Evolutionary conservation across 2,113 vertebrate species (phyloP).

Genomic region (Pterophyllum scalare): DNA sequence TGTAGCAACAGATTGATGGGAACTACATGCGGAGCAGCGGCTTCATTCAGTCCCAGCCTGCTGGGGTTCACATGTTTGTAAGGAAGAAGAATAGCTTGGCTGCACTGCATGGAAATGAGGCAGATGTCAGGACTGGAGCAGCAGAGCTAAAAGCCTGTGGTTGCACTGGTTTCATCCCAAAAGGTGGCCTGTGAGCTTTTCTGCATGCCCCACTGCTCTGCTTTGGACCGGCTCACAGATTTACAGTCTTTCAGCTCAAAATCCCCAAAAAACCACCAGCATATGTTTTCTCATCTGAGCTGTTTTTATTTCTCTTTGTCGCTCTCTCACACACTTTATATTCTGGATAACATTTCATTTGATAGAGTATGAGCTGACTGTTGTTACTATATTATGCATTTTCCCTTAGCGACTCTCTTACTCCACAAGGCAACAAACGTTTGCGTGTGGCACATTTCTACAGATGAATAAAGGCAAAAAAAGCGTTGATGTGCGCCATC

Average conservation of each 20-base stretch:
- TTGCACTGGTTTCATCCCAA: slow-evolving; percentile 7
- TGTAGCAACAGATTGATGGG: neutral
- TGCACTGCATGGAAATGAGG: neutral
- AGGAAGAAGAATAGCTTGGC: neutral
- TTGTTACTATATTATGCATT: neutral
- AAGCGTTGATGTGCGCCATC: too few relatives aligned
- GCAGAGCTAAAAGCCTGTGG: slow-evolving; percentile 18
- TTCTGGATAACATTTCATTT: neutral
- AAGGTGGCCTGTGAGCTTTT: slow-evolving; percentile 3
- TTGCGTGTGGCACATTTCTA: too few relatives aligned
- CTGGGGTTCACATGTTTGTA: neutral
- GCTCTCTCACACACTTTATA: neutral
- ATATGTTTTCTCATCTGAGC: neutral
- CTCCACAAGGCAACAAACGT: neutral
- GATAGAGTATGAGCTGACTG: neutral
- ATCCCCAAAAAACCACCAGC: neutral
- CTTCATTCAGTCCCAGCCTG: neutral
- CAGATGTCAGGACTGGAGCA: slow-evolving; percentile 21
- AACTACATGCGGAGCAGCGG: neutral
- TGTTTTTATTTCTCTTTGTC: slow-evolving; percentile 1
- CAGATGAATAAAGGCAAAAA: too few relatives aligned
- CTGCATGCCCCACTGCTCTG: neutral
- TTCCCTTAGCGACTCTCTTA: neutral
- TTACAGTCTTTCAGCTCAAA: neutral
- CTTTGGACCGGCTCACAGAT: slow-evolving; percentile 3